Conservation (phyloP, 2,113 vertebrate genomes). For the Gopherus evgoodei region DNA sequence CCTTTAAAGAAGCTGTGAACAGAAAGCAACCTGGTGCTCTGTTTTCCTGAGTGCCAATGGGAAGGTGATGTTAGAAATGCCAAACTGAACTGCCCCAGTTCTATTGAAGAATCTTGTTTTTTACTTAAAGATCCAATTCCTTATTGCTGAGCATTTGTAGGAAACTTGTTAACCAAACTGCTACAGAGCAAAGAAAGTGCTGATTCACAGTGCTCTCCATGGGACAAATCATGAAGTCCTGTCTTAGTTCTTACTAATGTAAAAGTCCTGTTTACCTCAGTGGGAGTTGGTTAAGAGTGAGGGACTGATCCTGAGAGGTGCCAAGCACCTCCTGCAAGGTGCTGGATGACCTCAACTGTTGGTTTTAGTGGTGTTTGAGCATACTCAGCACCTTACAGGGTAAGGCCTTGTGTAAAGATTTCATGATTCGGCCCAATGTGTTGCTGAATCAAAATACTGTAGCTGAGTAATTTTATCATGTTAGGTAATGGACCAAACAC, state of each 20-base stretch:
- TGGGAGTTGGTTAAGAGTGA: background rate
- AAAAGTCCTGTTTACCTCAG: background rate
- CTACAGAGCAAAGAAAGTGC: background rate
- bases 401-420: background rate
- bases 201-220: background rate
- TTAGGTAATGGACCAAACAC: background rate
- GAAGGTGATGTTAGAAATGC: background rate
- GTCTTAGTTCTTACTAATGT: background rate
- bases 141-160: background rate
- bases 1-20: background rate
- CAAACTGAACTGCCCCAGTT: background rate
- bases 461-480: background rate
- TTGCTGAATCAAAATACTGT: background rate
- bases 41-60: too few species aligned
- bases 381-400: background rate
- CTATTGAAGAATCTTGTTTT: background rate
- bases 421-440: background rate
- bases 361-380: background rate
- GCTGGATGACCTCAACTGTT: background rate
- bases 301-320: background rate
- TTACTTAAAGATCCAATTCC: background rate
- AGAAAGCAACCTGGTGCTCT: background rate
- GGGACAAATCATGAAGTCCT: background rate
- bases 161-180: background rate
- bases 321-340: background rate